These are phyloP conservation scores for Pteria penguin DNA, from an alignment of 2,888 invertebrate genomes.

Conservation along the genomic window DNA sequence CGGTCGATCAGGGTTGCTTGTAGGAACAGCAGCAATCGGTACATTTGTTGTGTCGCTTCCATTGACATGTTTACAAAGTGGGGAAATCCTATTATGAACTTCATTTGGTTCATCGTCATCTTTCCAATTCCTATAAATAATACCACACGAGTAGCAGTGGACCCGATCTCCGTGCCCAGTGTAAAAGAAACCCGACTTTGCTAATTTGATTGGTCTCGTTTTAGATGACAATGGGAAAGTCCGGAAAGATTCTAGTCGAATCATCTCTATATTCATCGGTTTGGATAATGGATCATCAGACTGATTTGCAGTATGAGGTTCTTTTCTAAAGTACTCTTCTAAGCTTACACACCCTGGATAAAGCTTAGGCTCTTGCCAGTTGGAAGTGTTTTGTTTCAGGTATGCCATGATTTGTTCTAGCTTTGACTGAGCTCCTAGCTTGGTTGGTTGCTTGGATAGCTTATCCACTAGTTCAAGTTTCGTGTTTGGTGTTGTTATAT, in stretches of 20 bases:
- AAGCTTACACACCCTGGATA: too few relatives aligned
- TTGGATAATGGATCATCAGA: not conserved
- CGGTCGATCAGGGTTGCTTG: not conserved
- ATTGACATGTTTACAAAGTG: not conserved
- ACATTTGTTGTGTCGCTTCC: not conserved
- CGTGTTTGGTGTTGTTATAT: too few relatives aligned
- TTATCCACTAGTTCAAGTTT: too few relatives aligned
- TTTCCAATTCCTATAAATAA: slow-evolving; percentile 8
- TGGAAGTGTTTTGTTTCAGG: too few relatives aligned
- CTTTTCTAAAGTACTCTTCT: not conserved
- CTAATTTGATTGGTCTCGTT: not conserved
- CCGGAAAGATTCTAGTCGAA: not conserved
- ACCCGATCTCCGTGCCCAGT: not conserved
- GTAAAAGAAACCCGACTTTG: slow-evolving; percentile 9
- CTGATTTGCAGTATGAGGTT: not conserved
- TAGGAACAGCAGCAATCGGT: not conserved
- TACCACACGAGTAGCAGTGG: not conserved
- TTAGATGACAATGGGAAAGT: slow-evolving; percentile 2
- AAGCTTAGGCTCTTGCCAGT: too few relatives aligned
- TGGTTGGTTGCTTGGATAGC: too few relatives aligned
- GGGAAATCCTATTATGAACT: slow-evolving; percentile 3
- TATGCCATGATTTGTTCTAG: too few relatives aligned
- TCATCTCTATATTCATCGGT: slow-evolving; percentile 14
- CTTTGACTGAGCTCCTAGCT: too few relatives aligned
- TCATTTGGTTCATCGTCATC: slow-evolving; percentile 5